Base-by-base conservation (phyloP, 2,888 invertebrate species). In the Liopterus haemorrhoidalis region DNA sequence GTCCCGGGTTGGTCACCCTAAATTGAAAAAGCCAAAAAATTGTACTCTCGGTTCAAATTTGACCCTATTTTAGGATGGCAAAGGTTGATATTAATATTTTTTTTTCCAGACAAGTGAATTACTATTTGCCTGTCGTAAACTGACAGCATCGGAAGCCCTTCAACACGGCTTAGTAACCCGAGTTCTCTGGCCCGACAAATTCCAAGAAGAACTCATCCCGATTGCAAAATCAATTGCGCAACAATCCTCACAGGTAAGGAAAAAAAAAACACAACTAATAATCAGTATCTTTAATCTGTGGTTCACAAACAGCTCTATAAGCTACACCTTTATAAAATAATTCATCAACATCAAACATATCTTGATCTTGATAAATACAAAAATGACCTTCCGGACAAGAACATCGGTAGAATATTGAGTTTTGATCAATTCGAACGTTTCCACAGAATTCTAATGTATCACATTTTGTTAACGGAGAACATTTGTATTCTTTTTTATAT, bases 81-180 rank as follows among this genome's bases (percentile, higher is more conserved):
- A 11, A 39, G n/a, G n/a, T n/a, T 22, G 27, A 12, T 45, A 31
- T 31, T 18, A 18, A 20, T 11, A 5, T 63, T 36, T 56, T 57
- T 16, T 38, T 41, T 65, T 74, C 59, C 57, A 87, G 85, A 70
- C 83, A 9, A 76, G 76, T 51, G 84, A 85, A 60, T 67, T 87
- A 54, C 66, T 88, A 49, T 74, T 81, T 61, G 75, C 80, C 19
- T 78, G 83, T 19, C 76, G 87, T 40, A 81, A 79, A 56, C 63
- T 94, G 53, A 83, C 85, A n/a, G 85, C 91, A 1, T 74, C 78
- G 9, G 89, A 90, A 64, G 92, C 88, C 1, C 69, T 81, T 41
- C 74, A 78, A 48, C 76, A 80, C 41, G 92, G 93, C 2, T 74
- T 95, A 38, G 81, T 93, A 14, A 82, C 86, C 37, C 82, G 86